A percentile compares a stretch with the other conserved stretches of the same genome.
These are phyloP conservation scores for Cyprinodon tularosa DNA, from an alignment of 2,113 vertebrate genomes.

Conservation along the genomic window DNA sequence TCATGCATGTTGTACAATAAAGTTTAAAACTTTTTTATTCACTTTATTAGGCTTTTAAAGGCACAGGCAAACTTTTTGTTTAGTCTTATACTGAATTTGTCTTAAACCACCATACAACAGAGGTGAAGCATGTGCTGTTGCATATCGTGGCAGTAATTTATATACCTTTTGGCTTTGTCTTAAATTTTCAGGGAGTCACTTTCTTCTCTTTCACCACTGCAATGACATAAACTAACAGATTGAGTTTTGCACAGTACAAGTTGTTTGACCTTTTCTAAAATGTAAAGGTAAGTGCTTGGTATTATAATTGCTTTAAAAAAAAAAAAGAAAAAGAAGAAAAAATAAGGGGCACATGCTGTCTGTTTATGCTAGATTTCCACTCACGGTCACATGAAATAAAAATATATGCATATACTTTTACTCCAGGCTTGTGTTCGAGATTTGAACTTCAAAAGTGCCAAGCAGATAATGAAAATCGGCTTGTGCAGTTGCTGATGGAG, in stretches of 20 bases:
- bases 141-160: conserved; percentile 65
- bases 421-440: conserved; percentile 43
- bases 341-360: conserved; percentile 24
- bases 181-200: conserved; percentile 46
- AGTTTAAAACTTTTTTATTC: neutral
- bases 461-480: conserved; percentile 31
- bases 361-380: conserved; percentile 49
- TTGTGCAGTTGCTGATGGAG: conserved; percentile 13
- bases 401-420: conserved; percentile 42
- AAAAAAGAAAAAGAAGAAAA: conserved; percentile 13
- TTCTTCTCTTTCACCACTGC: conserved; percentile 37
- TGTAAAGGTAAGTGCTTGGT: conserved; percentile 57
- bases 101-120: neutral
- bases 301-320: conserved; percentile 59
- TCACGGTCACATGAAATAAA: conserved; percentile 46
- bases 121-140: no score
- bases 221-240: conserved; percentile 48
- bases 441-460: conserved; percentile 35
- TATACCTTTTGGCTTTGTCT: conserved; percentile 58
- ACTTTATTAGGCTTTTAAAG: neutral
- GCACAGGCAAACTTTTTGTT: neutral
- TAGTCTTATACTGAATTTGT: neutral
- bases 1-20: neutral
- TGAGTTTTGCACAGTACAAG: conserved; percentile 43
- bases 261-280: conserved; percentile 67